phyloP scores from a whole-genome alignment of 2,888 invertebrate genomes.

The Calameuta pallipes region DNA sequence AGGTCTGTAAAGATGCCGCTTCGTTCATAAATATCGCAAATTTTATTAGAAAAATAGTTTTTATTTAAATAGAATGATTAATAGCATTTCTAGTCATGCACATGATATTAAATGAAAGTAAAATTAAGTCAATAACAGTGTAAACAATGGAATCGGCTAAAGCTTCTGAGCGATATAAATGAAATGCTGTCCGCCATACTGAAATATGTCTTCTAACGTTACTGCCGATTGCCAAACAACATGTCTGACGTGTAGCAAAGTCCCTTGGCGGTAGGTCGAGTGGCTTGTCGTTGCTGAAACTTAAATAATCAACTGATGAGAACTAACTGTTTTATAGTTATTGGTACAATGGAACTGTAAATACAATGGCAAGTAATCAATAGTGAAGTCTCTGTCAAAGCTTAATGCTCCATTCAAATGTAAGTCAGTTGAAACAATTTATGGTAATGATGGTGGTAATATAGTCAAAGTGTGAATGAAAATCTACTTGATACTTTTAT shows the following conservation, averaged over 20 bases:
- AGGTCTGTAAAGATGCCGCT: slow-evolving; percentile 44
- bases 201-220: slow-evolving; percentile 8
- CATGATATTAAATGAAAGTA: not conserved
- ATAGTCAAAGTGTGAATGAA: slow-evolving; percentile 3
- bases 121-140: not conserved
- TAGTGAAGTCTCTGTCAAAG: not conserved
- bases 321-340: slow-evolving; percentile 1
- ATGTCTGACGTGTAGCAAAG: slow-evolving; percentile 17
- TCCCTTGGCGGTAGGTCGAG: slow-evolving; percentile 24
- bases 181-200: not conserved
- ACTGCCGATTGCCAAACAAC: not conserved
- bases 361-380: not conserved
- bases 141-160: not conserved
- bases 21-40: not conserved
- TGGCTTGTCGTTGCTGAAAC: slow-evolving; percentile 52
- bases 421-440: not conserved
- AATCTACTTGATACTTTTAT: slow-evolving; percentile 47
- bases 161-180: not conserved
- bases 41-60: not conserved
- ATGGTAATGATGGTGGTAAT: not conserved
- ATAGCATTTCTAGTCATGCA: not conserved
- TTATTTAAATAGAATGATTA: not conserved
- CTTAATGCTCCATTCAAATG: not conserved
- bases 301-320: slow-evolving; percentile 40
- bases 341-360: not conserved